Conservation (phyloP, 1,140 invertebrate genomes). For the Chironomus striatipennis region DNA sequence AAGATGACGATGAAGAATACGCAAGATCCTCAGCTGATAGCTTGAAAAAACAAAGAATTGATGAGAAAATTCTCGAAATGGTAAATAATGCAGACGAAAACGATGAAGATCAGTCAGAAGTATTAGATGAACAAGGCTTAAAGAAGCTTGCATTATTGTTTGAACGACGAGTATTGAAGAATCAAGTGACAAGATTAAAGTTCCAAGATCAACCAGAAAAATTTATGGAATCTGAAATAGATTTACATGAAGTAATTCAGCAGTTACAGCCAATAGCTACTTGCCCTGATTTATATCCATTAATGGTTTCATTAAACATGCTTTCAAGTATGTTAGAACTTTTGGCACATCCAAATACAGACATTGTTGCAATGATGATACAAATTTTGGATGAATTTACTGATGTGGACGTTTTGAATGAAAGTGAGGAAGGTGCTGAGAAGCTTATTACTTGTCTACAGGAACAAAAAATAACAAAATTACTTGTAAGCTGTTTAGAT, state of each 20-base stretch:
- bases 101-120: constrained; percentile 66
- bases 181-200: constrained; percentile 98
- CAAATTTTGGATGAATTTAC: constrained; percentile 86
- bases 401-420: constrained; percentile 91
- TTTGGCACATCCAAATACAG: constrained; percentile 94
- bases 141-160: constrained; percentile 86
- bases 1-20: not conserved
- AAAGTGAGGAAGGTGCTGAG: constrained; percentile 75
- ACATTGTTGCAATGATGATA: constrained; percentile 75
- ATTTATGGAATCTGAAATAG: constrained; percentile 99
- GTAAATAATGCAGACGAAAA: constrained; percentile 74
- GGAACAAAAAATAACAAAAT: constrained; percentile 82
- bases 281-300: constrained; percentile 88
- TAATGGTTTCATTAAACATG: constrained; percentile 81
- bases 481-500: constrained; percentile 79
- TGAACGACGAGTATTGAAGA: constrained; percentile 89
- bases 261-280: constrained; percentile 92
- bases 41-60: constrained; percentile 51
- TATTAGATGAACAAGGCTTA: constrained; percentile 76
- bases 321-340: constrained; percentile 87
- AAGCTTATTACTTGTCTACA: constrained; percentile 68
- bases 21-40: not conserved
- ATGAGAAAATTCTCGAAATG: constrained; percentile 71
- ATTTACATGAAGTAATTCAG: constrained; percentile 85
- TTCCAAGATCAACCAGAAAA: constrained; percentile 95